phyloP scores from a whole-genome alignment of 2,888 invertebrate genomes.

The Mythimna ferrago region DNA sequence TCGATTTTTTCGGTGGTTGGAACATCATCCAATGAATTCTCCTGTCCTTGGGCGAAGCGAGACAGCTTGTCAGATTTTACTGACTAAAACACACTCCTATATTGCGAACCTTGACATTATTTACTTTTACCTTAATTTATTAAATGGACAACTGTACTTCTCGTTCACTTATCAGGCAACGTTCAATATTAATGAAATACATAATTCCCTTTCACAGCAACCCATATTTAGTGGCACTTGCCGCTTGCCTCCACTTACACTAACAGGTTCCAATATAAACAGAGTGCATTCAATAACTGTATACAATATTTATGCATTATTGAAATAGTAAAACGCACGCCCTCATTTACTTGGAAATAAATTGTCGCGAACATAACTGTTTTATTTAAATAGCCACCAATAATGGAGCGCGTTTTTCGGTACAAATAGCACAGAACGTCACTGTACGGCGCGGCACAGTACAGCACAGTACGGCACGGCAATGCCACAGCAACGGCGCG shows the following conservation, averaged over 20 bases:
- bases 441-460: not conserved
- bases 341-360: conserved; percentile 40
- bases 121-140: not conserved
- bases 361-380: conserved; percentile 36
- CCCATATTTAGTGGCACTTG: not conserved
- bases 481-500: not conserved
- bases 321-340: conserved; percentile 29
- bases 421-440: not conserved
- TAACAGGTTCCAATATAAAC: conserved; percentile 25
- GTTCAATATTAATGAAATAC: not conserved
- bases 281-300: conserved; percentile 27
- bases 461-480: not conserved
- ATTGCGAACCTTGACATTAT: too few species aligned
- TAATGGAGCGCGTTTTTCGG: conserved; percentile 25
- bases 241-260: conserved; percentile 8
- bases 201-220: not conserved
- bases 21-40: too few species aligned
- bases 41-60: too few species aligned
- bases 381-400: conserved; percentile 49
- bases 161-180: not conserved
- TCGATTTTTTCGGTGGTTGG: too few species aligned
- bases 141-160: too few species aligned
- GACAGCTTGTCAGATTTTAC: too few species aligned
- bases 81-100: too few species aligned
- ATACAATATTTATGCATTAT: conserved; percentile 18